Evolutionary conservation across 2,113 vertebrate genomes (phyloP).

Genomic region (Poicephalus meyeri): DNA sequence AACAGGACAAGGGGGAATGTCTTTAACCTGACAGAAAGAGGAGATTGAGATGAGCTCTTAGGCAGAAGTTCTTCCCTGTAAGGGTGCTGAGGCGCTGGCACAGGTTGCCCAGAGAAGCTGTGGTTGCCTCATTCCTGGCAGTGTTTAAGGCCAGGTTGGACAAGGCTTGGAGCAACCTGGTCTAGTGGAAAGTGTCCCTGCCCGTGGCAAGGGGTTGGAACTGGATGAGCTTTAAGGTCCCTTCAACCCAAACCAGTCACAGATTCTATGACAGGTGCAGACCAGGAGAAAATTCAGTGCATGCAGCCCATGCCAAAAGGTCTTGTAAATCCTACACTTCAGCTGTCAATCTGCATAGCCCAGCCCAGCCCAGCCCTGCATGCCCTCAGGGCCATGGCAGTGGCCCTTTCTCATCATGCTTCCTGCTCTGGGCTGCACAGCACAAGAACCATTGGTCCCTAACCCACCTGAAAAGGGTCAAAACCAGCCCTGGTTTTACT

Average conservation of each 20-base stretch:
- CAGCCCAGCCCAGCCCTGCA: background rate
- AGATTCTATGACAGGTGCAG: background rate
- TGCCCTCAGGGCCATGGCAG: no score
- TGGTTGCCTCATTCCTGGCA: background rate
- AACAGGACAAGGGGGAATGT: background rate
- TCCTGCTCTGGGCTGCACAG: background rate
- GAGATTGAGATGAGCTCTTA: background rate
- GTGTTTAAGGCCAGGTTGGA: background rate
- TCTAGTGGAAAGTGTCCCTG: background rate
- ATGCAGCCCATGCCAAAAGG: rapidly evolving
- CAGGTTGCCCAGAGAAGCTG: background rate
- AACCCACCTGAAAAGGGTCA: background rate
- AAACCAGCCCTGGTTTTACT: background rate
- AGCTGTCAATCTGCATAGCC: background rate
- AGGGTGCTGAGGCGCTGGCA: background rate
- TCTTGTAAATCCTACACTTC: rapidly evolving
- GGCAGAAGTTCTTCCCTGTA: background rate
- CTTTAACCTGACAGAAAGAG: background rate
- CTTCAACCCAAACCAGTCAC: background rate
- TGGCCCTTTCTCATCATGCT: background rate
- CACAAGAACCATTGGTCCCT: rapidly evolving
- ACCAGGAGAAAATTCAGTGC: background rate
- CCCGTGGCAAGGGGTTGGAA: background rate
- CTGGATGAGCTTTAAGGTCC: background rate
- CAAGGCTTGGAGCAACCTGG: background rate